Evolutionary conservation across 2,888 invertebrate genomes (phyloP), one percentile per base, ranked within the genome.

Genomic region (Rhingia campestris): DNA sequence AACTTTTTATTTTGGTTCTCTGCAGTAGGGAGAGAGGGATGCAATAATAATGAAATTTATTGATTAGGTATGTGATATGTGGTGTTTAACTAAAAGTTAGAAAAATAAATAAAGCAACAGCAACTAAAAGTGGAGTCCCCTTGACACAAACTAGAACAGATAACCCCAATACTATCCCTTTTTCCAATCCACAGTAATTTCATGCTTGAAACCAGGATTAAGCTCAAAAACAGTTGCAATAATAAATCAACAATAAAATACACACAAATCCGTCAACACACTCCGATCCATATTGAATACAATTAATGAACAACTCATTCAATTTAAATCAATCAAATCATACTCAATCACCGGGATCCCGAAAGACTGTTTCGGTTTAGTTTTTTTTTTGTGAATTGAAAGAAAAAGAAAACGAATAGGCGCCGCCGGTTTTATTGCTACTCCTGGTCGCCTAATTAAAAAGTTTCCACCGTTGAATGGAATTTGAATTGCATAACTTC

Each of bases 241-340:
- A 70, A 39, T 10, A 47, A 14, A 45, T 22, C 47, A 61, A 22
- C 45, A 66, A 51, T 35, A 49, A 43, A 37, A 56, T 30, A 37
- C 22, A 56, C 14, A 56, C 22, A 54, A 67, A 66, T 39, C 63
- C 32, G 33, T 59, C 49, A 69, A 66, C n/a, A 37, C 5, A 51
- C 54, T 64, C 76, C 77, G 54, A 66, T 66, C 77, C 81, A 59
- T 54, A 67, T 81, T 75, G 75, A 75, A 63, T 63, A 49, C 70
- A 72, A 72, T 72, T 72, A 76, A 59, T 70, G 22, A 7, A 58
- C 64, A 75, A 72, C 6, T 66, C 72, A 72, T 77, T 72, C 73
- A 79, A 82, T 79, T 79, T 54, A 74, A 74, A 63, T 64, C 73
- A 82, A 82, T 82, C 59, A 79, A 82, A 79, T 66, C 47, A 66